A percentile compares a stretch with the other conserved stretches of the same genome.
phyloP scores from a whole-genome alignment of 1,140 invertebrate genomes.

The Scaptodrosophila lebanonensis region DNA sequence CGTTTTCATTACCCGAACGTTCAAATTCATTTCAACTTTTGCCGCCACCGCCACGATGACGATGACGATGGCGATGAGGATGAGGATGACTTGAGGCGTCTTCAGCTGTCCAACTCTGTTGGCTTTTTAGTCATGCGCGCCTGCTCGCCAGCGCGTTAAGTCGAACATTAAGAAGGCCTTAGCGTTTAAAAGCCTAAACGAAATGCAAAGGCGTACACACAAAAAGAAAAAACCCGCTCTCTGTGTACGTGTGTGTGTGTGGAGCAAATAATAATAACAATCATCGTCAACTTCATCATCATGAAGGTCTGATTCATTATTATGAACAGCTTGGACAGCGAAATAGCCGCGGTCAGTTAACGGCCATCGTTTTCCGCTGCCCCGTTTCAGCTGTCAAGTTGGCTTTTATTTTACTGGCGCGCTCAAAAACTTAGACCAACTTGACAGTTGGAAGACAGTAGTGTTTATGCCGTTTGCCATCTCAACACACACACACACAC shows the following conservation, averaged over 20 bases:
- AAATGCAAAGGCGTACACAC: conserved; percentile 48
- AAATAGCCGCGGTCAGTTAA: conserved; percentile 7
- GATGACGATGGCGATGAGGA: too few relatives aligned
- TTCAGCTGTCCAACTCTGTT: conserved; percentile 59
- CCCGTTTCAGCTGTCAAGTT: conserved; percentile 71
- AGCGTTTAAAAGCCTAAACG: conserved; percentile 74
- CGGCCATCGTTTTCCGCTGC: conserved; percentile 49
- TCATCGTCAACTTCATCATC: conserved; percentile 61
- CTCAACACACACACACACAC: background rate
- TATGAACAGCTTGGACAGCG: conserved; percentile 2
- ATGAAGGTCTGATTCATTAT: conserved; percentile 1
- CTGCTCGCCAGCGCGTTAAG: conserved; percentile 62
- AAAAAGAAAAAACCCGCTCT: background rate
- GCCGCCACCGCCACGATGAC: conserved; percentile 43
- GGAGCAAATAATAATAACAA: conserved; percentile 49
- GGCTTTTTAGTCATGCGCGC: conserved; percentile 54
- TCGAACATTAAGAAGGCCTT: conserved; percentile 70
- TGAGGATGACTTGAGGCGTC: conserved; percentile 62
- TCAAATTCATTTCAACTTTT: conserved; percentile 69
- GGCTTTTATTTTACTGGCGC: conserved; percentile 74
- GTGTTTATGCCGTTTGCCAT: conserved; percentile 60
- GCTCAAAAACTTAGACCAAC: conserved; percentile 72
- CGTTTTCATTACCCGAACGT: conserved; percentile 72
- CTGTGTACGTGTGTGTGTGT: conserved; percentile 19
- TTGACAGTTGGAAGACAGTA: conserved; percentile 74